Percentiles rank a stretch among this genome's conserved stretches.
Evolutionary conservation across 2,797 vertebrate species (phyloP).

Genomic region (Champsocephalus esox): DNA sequence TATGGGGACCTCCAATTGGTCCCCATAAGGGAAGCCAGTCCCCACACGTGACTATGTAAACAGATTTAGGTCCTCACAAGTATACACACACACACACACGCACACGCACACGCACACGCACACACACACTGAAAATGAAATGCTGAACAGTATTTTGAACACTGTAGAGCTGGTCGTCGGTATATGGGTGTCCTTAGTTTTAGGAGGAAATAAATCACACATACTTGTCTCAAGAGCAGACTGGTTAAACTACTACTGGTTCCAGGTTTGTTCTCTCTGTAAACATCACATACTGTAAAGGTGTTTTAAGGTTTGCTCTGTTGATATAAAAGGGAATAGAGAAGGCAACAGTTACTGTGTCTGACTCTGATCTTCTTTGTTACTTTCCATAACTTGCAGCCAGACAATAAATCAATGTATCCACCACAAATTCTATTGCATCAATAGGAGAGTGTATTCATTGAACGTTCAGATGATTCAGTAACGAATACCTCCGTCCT

Average conservation of each 20-base stretch:
- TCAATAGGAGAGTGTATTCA: no score
- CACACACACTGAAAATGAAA: no score
- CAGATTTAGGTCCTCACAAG: no score
- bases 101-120: not conserved
- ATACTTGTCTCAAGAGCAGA: conserved; percentile 8
- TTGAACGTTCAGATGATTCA: no score
- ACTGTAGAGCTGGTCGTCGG: conserved; percentile 15
- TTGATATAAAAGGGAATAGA: conserved; percentile 7
- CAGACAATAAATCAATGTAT: not conserved
- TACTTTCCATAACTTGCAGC: not conserved
- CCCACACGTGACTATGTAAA: no score
- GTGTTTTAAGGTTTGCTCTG: conserved; percentile 1
- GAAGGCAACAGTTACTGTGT: not conserved
- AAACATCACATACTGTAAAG: conserved; percentile 8
- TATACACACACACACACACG: no score
- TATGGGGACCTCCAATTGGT: no score
- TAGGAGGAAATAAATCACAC: conserved; percentile 21
- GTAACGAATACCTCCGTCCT: no score
- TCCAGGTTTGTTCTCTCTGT: not conserved
- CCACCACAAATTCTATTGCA: no score
- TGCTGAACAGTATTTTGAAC: conserved; percentile 21
- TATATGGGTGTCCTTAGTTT: conserved; percentile 17
- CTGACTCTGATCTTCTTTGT: no score
- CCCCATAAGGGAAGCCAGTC: no score
- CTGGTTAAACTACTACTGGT: not conserved